These are phyloP conservation scores for Clupea harengus DNA, from an alignment of 2,113 vertebrate species.

Conservation along the genomic window DNA sequence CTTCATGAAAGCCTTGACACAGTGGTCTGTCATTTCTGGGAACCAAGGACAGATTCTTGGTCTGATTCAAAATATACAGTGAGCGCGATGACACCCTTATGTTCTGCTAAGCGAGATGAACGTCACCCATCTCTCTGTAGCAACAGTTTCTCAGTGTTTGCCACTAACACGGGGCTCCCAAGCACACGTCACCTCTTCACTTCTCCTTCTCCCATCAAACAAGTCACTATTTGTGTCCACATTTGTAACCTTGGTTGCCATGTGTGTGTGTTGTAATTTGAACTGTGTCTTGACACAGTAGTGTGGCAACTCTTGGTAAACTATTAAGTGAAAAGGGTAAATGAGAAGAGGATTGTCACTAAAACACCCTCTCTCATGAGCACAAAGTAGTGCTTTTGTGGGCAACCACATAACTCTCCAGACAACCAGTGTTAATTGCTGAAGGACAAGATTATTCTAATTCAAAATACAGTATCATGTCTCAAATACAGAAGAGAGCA, in stretches of 20 bases:
- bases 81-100: not conserved
- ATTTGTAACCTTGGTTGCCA: not conserved
- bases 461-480: not conserved
- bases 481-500: not conserved
- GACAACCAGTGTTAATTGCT: not conserved
- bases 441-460: not conserved
- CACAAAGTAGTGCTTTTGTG: not conserved
- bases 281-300: slow-evolving; percentile 12
- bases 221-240: not conserved
- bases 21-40: not conserved
- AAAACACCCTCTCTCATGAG: not conserved
- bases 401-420: not conserved
- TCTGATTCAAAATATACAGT: not conserved
- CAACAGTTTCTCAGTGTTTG: not conserved
- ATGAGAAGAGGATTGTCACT: not conserved
- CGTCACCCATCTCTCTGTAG: not conserved
- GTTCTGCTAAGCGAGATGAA: not conserved
- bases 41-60: not conserved
- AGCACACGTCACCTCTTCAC: not conserved
- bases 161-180: not conserved
- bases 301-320: not conserved
- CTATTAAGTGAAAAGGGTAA: not conserved
- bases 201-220: not conserved
- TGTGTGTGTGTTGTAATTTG: not conserved
- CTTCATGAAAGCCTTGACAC: not conserved